Evolutionary conservation across 2,113 vertebrate genomes (phyloP).

Genomic region (Lamprologus tigripictilis): DNA sequence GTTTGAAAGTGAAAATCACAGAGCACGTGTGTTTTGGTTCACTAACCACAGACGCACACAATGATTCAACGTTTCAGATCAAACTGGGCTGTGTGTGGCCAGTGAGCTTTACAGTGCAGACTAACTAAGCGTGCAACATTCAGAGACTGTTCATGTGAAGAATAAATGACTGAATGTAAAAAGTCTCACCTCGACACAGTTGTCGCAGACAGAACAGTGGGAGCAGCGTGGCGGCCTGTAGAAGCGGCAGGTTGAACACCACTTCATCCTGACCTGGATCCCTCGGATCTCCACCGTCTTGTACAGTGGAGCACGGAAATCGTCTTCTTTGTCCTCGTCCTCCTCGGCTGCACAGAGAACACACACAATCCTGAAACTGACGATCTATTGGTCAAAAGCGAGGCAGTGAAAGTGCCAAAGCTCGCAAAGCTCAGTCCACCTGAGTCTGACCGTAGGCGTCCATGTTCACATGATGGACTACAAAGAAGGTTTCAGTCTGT

Average conservation of each 20-base stretch:
- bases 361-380: background rate
- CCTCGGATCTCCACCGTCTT: slow-evolving; percentile 97
- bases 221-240: slow-evolving; percentile 94
- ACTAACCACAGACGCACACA: background rate
- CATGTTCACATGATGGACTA: background rate
- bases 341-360: slow-evolving; percentile 78
- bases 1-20: background rate
- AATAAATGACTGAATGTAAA: background rate
- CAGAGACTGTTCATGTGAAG: background rate
- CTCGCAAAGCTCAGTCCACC: background rate
- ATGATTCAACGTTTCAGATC: background rate
- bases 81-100: background rate
- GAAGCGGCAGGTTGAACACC: slow-evolving; percentile 97
- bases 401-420: background rate
- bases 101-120: background rate
- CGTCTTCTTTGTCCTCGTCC: slow-evolving; percentile 96
- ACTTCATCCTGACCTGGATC: slow-evolving; percentile 97
- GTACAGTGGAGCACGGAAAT: slow-evolving; percentile 93
- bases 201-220: slow-evolving; percentile 97
- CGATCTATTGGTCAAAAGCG: background rate
- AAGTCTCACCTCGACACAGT: slow-evolving; percentile 89
- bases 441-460: background rate
- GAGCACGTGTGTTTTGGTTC: background rate
- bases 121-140: background rate
- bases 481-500: background rate